Base-by-base conservation (phyloP, 2,888 invertebrate genomes). In the Standfussiana lucernea region DNA sequence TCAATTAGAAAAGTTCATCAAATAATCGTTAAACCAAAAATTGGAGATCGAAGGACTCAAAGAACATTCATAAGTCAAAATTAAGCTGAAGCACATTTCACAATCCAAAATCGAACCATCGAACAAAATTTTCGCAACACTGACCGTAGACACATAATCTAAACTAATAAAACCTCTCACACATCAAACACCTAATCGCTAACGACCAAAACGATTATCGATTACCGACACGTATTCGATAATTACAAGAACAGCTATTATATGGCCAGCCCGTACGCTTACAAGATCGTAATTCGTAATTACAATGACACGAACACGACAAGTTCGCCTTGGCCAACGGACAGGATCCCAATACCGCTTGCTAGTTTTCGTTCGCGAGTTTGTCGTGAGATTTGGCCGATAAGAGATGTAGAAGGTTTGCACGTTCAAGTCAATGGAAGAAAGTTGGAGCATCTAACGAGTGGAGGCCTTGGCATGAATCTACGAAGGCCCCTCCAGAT, bases 271-370 rank as follows among this genome's bases (percentile, higher is more conserved):
- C 71, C 72, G 76, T 75, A 76, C 62, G 77, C 72, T 82, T 68
- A 61, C 59, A 75, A 70, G 85, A 87, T 89, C 88, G 87, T 89
- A 88, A 89, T 88, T 91, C 82, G 84, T 90, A 88, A 88, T 86
- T 86, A 81, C 83, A 82, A 84, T 59, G 82, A 75, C 80, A 85
- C 80, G 86, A 91, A 85, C 80, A 82, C 81, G 86, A 93, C 90
- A 85, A 10, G 95, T 88, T 94, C 80, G 86, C 95, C 95, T 95
- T 95, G 94, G 88, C 88, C 88, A 89, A 80, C 77, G 87, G 91
- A 92, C 92, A 88, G 85, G 91, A 88, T 91, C 91, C 89, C 89
- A 90, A 91, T 92, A 89, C 70, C 35, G 61, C 75, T 80, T 68
- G 73, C 77, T 81, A 61, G 77, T 72, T 78, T 72, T 80, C 66